Evolutionary conservation across 1,140 invertebrate species (phyloP), one percentile per base, ranked within the genome.

Genomic region (Lerema accius): DNA sequence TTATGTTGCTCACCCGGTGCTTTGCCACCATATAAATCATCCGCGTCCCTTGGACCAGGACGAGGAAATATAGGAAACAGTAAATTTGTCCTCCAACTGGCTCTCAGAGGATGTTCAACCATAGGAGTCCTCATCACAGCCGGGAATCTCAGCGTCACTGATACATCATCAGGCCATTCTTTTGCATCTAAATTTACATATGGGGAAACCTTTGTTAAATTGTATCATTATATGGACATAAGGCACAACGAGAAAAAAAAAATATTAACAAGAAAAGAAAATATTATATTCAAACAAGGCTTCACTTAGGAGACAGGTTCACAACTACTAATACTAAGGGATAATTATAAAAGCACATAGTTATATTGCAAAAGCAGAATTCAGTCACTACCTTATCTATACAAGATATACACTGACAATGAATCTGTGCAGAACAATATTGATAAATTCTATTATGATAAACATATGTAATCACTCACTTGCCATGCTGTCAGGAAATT

Each of bases 51-150:
- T 5, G 95, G 95, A 3, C 95, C 95, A 11, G 94, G 91, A 14
- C 88, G 78, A 71, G 95, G 94, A 76, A 94, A 95, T 4, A 94
- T 55, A 3, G 95, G 94, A 84, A 93, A 96, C 19, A 94, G 78
- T 6, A 94, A 84, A 70, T 94, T 92, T 0, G 95, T 96, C 53
- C 90, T 86, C 95, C 95, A 96, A 56, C 92, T 92, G 4, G 91
- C 76, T 62, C 79, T 89, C 35, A 90, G 59, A 3, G 86, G 84
- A 62, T 91, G 89, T 45, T 86, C 82, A 56, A 86, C 62, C 71
- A 88, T 82, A 4, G 82, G 80, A 42, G 88, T 90, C 65, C 94
- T 84, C 70, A 94, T 91, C 40, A 93, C 92, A 4, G 92, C 94
- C 56, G 94, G 94, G 72, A 95, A 93, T 26, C 94, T 89, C 32